These are phyloP conservation scores for Chlamydotis undulata DNA, from an alignment of 2,113 vertebrate species.

Conservation along the genomic window DNA sequence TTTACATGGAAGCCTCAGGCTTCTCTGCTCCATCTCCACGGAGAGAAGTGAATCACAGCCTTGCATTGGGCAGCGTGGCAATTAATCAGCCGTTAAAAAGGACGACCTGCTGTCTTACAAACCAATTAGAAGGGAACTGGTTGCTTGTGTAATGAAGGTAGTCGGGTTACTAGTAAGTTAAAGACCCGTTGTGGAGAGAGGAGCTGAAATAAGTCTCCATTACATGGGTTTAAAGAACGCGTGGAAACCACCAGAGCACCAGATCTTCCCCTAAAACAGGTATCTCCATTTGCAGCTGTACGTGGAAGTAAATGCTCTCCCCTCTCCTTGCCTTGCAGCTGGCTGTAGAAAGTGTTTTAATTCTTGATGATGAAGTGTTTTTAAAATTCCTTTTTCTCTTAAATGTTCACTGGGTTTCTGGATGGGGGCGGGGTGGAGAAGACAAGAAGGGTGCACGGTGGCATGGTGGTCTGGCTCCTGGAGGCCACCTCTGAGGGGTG, in stretches of 20 bases:
- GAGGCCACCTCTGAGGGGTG: neutral
- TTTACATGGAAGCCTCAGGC: neutral
- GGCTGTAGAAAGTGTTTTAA: neutral
- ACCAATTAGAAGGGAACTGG: slow-evolving; percentile 47
- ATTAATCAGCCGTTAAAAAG: slow-evolving; percentile 60
- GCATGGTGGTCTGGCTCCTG: neutral
- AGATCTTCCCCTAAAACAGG: neutral
- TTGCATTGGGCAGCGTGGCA: slow-evolving; percentile 13
- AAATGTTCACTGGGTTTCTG: neutral
- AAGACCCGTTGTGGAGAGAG: neutral
- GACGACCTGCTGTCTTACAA: slow-evolving; percentile 56
- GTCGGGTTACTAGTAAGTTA: slow-evolving; percentile 39
- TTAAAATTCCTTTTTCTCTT: neutral
- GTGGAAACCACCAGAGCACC: neutral
- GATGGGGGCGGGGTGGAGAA: neutral
- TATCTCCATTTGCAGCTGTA: neutral
- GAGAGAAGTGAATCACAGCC: neutral
- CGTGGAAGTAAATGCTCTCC: neutral
- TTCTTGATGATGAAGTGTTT: neutral
- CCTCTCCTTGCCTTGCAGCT: neutral
- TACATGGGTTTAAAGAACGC: neutral
- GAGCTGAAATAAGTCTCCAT: slow-evolving; percentile 3
- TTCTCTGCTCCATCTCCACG: neutral
- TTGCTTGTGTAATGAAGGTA: slow-evolving; percentile 54
- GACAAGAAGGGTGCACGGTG: neutral